Conservation (phyloP, 2,113 vertebrate species). For the Pycnonotus jocosus region DNA sequence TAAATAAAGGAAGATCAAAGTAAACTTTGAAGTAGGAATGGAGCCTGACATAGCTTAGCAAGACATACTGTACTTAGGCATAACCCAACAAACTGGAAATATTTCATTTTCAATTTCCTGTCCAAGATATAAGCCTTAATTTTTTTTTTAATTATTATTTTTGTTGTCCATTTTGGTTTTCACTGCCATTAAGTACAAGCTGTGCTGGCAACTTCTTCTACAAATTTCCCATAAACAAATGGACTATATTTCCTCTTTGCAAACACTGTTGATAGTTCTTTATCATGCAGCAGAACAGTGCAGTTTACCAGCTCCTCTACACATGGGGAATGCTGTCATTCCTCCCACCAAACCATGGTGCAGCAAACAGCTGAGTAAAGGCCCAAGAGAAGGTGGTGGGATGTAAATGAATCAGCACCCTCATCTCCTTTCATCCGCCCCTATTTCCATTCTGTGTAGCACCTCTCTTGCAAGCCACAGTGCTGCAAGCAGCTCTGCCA, state of each 20-base stretch:
- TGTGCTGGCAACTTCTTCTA: background rate
- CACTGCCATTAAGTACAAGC: background rate
- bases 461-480: background rate
- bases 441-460: background rate
- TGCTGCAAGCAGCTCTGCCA: background rate
- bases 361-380: background rate
- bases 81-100: slow-evolving; percentile 50
- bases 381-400: background rate
- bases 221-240: background rate
- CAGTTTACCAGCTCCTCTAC: background rate
- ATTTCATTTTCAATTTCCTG: slow-evolving; percentile 41
- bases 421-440: background rate
- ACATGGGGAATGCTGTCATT: background rate
- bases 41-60: slow-evolving; percentile 3
- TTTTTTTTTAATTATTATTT: background rate
- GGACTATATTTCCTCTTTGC: background rate
- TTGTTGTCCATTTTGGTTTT: background rate
- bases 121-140: background rate
- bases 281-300: background rate
- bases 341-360: background rate
- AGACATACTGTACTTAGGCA: background rate
- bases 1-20: slow-evolving; percentile 63
- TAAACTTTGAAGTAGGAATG: slow-evolving; percentile 51
- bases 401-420: background rate
- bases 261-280: background rate